phyloP scores from a whole-genome alignment of 2,888 invertebrate species.

The Drosophila imparisetae region DNA sequence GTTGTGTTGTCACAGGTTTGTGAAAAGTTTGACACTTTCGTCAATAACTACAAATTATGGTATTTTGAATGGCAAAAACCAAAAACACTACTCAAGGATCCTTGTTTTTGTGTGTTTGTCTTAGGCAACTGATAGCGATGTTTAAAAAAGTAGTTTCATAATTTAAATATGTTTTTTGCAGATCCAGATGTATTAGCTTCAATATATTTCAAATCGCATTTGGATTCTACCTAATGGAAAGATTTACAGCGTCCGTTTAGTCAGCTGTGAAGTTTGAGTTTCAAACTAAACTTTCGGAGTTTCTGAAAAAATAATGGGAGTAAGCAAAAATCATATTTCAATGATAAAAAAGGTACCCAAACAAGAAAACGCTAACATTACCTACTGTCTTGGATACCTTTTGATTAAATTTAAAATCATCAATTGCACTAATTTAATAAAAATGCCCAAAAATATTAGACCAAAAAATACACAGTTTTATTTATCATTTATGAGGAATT shows the following conservation, averaged over 20 bases:
- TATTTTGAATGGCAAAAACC: constrained; percentile 1
- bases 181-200: background rate
- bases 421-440: background rate
- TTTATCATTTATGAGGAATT: background rate
- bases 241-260: background rate
- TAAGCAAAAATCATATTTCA: background rate
- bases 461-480: background rate
- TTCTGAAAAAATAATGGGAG: background rate
- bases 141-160: background rate
- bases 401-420: background rate
- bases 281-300: background rate
- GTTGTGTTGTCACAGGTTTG: constrained; percentile 40
- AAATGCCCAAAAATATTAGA: background rate
- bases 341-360: background rate
- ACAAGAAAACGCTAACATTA: background rate
- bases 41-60: constrained; percentile 56
- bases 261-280: background rate
- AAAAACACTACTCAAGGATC: background rate
- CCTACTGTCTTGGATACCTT: no score
- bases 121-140: background rate
- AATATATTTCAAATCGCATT: background rate
- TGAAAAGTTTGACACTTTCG: constrained; percentile 63
- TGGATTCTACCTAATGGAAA: background rate
- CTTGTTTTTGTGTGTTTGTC: background rate
- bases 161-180: background rate